Evolutionary conservation across 2,113 vertebrate genomes (phyloP).

Genomic region (Phocoena phocoena): DNA sequence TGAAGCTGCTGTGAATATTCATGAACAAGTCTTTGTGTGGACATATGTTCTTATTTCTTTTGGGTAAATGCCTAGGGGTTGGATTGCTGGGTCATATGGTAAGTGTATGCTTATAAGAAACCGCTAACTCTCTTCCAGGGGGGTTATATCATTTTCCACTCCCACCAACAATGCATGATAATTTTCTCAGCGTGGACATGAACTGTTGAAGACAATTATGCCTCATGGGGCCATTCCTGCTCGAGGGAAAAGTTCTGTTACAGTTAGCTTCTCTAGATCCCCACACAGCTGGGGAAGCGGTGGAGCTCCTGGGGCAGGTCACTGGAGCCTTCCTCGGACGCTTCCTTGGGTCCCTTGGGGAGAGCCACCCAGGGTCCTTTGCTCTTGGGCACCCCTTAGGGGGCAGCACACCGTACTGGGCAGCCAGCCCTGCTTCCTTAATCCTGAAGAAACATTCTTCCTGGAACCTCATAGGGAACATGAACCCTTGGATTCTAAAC

Average conservation of each 20-base stretch:
- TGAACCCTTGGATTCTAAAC: neutral
- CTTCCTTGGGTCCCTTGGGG: neutral
- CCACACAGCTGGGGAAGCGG: neutral
- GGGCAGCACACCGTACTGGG: neutral
- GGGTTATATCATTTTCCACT: neutral
- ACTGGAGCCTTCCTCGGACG: no score
- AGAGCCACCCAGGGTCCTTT: neutral
- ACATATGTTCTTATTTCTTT: neutral
- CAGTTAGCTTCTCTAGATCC: neutral
- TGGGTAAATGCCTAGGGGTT: neutral
- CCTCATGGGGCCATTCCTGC: neutral
- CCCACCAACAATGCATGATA: neutral
- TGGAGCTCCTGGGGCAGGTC: neutral
- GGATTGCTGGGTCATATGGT: neutral
- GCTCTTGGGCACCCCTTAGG: neutral
- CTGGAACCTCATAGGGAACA: neutral
- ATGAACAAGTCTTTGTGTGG: neutral
- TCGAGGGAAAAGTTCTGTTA: neutral
- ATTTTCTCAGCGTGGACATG: neutral
- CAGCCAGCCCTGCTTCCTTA: neutral
- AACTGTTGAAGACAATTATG: neutral
- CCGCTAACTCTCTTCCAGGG: neutral
- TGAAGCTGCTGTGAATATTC: neutral
- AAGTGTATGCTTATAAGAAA: neutral
- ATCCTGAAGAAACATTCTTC: neutral